These are phyloP conservation scores for Hydra vulgaris DNA, from an alignment of 30 jellyfish, hydroid and myxozoan genomes.

Conservation along the genomic window DNA sequence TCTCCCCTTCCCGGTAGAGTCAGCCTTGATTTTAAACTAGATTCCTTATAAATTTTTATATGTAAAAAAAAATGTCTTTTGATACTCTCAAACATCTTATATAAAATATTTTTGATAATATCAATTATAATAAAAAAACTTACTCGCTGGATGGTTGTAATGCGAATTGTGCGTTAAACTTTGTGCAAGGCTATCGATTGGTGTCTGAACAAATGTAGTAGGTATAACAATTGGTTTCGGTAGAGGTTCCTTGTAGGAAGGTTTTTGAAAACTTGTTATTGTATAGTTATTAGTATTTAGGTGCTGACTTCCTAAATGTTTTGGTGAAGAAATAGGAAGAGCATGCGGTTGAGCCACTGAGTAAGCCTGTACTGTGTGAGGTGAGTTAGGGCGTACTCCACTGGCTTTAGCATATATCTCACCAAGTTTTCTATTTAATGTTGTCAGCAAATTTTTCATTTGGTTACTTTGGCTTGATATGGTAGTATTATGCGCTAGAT, in stretches of 20 bases:
- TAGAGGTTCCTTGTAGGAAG: background rate
- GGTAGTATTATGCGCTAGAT: background rate
- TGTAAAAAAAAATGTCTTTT: too few relatives aligned
- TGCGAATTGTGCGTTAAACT: background rate
- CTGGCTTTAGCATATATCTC: constrained; percentile 62
- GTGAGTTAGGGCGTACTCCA: constrained; percentile 23
- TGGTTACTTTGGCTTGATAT: constrained; percentile 22
- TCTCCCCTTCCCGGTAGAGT: too few relatives aligned
- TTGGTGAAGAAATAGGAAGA: background rate
- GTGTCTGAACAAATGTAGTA: background rate
- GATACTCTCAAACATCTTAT: too few relatives aligned
- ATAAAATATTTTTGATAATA: too few relatives aligned
- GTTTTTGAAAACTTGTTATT: background rate
- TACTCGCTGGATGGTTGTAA: constrained; percentile 6
- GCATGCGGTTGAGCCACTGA: background rate
- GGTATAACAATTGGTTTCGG: constrained; percentile 7
- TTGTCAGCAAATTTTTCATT: constrained; percentile 47
- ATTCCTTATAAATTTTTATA: too few relatives aligned
- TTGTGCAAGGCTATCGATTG: background rate
- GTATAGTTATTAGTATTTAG: background rate
- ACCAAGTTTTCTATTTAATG: constrained; percentile 74
- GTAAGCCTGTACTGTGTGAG: background rate
- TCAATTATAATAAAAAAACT: background rate
- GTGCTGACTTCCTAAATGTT: background rate
- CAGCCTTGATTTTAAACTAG: too few relatives aligned